These are phyloP conservation scores for Phalera bucephala DNA, from an alignment of 2,888 invertebrate genomes.

Conservation along the genomic window DNA sequence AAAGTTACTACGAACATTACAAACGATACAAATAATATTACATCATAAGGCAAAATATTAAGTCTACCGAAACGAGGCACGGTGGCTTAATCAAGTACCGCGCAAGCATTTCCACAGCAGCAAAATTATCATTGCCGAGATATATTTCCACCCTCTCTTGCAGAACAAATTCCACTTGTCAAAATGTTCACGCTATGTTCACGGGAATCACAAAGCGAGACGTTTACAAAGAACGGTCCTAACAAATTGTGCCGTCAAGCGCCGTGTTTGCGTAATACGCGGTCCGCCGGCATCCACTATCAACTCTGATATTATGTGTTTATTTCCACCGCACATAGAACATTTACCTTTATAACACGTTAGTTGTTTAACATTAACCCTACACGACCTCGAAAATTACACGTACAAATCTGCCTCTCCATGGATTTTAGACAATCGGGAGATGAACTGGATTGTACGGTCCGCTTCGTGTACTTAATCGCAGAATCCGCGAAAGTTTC, in stretches of 20 bases:
- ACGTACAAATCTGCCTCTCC: background rate
- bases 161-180: conserved; percentile 75
- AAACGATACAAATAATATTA: background rate
- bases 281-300: conserved; percentile 54
- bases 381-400: background rate
- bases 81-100: conserved; percentile 34
- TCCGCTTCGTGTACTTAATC: conserved; percentile 42
- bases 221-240: conserved; percentile 72
- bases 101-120: conserved; percentile 32
- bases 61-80: conserved; percentile 8
- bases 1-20: background rate
- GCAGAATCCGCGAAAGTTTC: conserved; percentile 44
- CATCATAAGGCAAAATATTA: conserved; percentile 14
- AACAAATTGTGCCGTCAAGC: conserved; percentile 75
- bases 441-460: conserved; percentile 33
- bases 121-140: conserved; percentile 50
- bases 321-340: conserved; percentile 37
- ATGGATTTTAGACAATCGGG: conserved; percentile 17
- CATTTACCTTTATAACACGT: conserved; percentile 17
- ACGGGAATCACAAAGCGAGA: conserved; percentile 72
- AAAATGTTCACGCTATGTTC: conserved; percentile 75
- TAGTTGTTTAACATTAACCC: conserved; percentile 13
- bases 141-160: conserved; percentile 52
- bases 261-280: conserved; percentile 60
- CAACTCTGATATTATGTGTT: conserved; percentile 50